These are phyloP conservation scores for Puntigrus tetrazona DNA, from an alignment of 2,113 vertebrate species.

Conservation along the genomic window DNA sequence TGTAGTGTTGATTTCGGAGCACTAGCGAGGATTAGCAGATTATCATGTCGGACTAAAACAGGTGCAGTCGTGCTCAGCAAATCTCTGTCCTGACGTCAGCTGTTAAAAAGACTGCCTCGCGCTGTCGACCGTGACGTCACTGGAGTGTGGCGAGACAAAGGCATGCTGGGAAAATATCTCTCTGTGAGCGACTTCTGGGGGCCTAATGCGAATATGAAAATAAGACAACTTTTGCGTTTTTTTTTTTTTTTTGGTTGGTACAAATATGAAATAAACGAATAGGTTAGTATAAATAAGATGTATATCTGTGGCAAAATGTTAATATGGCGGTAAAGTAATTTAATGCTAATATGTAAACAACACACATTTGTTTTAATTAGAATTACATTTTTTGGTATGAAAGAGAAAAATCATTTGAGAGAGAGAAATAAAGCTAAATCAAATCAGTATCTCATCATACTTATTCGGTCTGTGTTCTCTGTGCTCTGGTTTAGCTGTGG, in stretches of 20 bases:
- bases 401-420: background rate
- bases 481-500: background rate
- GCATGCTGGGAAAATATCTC: slow-evolving; percentile 40
- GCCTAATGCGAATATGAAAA: background rate
- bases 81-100: slow-evolving; percentile 49
- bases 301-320: too few species aligned
- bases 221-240: background rate
- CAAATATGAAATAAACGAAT: background rate
- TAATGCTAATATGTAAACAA: too few species aligned
- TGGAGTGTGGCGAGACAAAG: slow-evolving; percentile 25
- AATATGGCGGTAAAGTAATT: too few species aligned
- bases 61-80: slow-evolving; percentile 40
- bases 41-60: slow-evolving; percentile 41
- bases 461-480: background rate
- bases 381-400: background rate
- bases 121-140: slow-evolving; percentile 38
- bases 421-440: too few species aligned
- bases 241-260: too few species aligned
- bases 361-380: background rate
- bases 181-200: background rate
- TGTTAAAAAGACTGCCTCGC: slow-evolving; percentile 17
- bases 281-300: too few species aligned
- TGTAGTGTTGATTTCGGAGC: background rate
- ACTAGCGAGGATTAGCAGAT: slow-evolving; percentile 36
- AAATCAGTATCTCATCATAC: background rate